Conservation (phyloP, 2,797 vertebrate species). For the Merluccius polli region DNA sequence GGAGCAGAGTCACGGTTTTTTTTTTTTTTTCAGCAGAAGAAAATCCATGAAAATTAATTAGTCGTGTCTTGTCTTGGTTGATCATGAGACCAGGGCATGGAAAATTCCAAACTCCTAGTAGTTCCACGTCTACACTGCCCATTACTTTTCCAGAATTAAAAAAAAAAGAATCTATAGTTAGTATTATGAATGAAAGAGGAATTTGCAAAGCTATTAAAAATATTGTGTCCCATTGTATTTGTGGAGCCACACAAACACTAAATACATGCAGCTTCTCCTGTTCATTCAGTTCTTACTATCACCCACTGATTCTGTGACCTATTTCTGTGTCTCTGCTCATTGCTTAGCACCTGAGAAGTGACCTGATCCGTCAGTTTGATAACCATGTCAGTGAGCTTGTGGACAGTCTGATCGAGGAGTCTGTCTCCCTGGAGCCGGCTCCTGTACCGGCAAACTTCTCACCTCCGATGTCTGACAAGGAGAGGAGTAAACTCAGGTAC, state of each 20-base stretch:
- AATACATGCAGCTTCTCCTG: neutral
- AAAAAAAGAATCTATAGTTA: neutral
- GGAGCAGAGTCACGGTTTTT: neutral
- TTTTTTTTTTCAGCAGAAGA: neutral
- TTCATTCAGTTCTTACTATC: neutral
- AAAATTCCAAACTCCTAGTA: neutral
- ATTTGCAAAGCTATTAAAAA: neutral
- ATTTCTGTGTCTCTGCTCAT: neutral
- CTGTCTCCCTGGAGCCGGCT: slow-evolving; percentile 72
- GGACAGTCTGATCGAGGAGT: slow-evolving; percentile 87
- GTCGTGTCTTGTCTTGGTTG: neutral
- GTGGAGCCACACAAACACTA: neutral
- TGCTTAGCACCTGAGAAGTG: slow-evolving; percentile 80
- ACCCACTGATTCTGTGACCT: neutral
- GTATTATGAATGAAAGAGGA: neutral
- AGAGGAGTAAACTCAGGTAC: slow-evolving; percentile 78
- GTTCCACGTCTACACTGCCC: neutral
- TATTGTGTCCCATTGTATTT: neutral
- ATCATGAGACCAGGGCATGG: neutral
- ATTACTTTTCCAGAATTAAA: neutral
- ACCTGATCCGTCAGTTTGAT: slow-evolving; percentile 88
- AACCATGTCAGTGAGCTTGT: slow-evolving; percentile 87
- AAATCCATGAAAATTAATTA: neutral
- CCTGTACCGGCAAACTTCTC: slow-evolving; percentile 71
- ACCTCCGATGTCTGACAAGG: slow-evolving; percentile 73